Conservation (phyloP, 1,140 invertebrate species). For the Platyura marginata region DNA sequence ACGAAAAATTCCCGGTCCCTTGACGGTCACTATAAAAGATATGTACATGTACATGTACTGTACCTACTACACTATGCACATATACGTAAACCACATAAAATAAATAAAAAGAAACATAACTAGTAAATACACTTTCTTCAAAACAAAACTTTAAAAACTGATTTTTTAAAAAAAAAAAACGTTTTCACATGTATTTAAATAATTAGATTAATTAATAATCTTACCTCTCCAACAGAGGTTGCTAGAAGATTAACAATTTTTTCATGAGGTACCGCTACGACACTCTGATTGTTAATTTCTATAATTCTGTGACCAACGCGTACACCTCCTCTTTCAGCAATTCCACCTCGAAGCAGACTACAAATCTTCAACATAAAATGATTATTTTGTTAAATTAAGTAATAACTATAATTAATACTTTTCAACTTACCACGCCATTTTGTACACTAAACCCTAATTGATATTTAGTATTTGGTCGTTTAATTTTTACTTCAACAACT, state of each 20-base stretch:
- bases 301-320: conserved; percentile 98
- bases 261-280: conserved; percentile 97
- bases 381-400: too few species aligned
- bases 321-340: conserved; percentile 95
- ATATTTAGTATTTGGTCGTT: conserved; percentile 97
- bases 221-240: conserved; percentile 95
- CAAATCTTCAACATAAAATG: conserved; percentile 55
- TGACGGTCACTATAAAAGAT: too few species aligned
- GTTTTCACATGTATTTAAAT: too few species aligned
- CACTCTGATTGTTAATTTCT: conserved; percentile 98
- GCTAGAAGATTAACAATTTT: conserved; percentile 97
- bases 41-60: too few species aligned
- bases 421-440: conserved; percentile 83
- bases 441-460: conserved; percentile 99
- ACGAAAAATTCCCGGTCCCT: too few species aligned
- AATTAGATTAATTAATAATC: too few species aligned
- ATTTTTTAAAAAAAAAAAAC: too few species aligned
- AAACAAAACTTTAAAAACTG: too few species aligned
- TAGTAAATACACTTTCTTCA: too few species aligned
- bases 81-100: background rate
- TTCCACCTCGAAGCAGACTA: conserved; percentile 90
- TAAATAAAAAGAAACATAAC: background rate
- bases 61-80: too few species aligned
- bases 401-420: background rate
- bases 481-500: conserved; percentile 98